Evolutionary conservation across 2,888 invertebrate species (phyloP).

Genomic region (Melanotus villosus): DNA sequence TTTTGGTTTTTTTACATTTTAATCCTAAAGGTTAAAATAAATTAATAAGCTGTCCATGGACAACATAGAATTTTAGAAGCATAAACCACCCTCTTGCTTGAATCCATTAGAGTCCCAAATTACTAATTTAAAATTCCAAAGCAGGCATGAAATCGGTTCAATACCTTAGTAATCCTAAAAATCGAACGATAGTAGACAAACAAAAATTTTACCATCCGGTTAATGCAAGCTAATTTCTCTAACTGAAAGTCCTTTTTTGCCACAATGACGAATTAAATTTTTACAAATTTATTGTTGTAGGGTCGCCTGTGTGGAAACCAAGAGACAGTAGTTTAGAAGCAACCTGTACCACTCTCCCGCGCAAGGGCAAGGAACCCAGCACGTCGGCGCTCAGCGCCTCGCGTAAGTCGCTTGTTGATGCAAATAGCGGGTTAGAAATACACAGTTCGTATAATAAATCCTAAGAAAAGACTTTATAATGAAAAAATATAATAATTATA

Average conservation of each 20-base stretch:
- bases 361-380: slow-evolving; percentile 73
- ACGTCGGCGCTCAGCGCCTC: slow-evolving; percentile 71
- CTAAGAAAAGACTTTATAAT: slow-evolving; percentile 52
- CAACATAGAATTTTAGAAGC: background rate
- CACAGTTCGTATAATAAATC: slow-evolving; percentile 67
- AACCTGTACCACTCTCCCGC: slow-evolving; percentile 73
- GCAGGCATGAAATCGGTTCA: too few species aligned
- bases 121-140: too few species aligned
- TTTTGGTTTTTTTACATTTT: too few species aligned
- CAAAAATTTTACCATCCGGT: too few species aligned
- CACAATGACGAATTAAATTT: slow-evolving; percentile 21
- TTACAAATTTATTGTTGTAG: slow-evolving; percentile 75
- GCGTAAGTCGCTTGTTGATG: slow-evolving; percentile 73
- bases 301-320: slow-evolving; percentile 99
- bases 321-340: slow-evolving; percentile 83
- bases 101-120: too few species aligned
- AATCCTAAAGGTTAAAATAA: too few species aligned
- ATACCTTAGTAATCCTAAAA: too few species aligned
- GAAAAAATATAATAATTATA: slow-evolving; percentile 6
- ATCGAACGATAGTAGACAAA: too few species aligned
- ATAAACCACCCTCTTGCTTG: background rate
- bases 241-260: slow-evolving; percentile 41
- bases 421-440: slow-evolving; percentile 68
- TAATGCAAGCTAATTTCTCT: background rate
- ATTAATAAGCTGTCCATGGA: too few species aligned